Conservation (phyloP, 2,888 invertebrate species). For the Aplocera efformata region DNA sequence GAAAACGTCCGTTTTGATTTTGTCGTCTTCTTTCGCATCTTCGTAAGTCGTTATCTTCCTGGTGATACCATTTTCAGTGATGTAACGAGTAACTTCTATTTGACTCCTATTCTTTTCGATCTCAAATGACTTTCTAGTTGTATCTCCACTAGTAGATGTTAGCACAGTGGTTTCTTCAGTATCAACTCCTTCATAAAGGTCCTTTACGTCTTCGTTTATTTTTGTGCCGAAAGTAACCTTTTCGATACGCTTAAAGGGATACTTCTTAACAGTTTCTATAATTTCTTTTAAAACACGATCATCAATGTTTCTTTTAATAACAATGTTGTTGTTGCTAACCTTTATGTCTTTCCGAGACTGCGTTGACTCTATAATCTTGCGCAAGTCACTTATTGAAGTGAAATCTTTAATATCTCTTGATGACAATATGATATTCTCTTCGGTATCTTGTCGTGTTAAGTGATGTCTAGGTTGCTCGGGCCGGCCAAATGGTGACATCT, state of each 20-base stretch:
- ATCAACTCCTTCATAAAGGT: constrained; percentile 70
- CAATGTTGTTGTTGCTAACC: constrained; percentile 71
- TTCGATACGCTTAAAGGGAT: constrained; percentile 73
- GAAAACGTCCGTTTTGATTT: constrained; percentile 72
- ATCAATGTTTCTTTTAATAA: constrained; percentile 71
- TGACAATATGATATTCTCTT: constrained; percentile 72
- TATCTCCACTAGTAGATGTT: constrained; percentile 56
- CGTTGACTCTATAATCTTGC: constrained; percentile 70
- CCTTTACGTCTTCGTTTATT: constrained; percentile 81
- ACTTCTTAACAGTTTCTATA: constrained; percentile 73
- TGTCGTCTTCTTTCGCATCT: constrained; percentile 75
- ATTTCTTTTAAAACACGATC: constrained; percentile 71
- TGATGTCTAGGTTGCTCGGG: constrained; percentile 67
- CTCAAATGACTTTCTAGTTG: constrained; percentile 69
- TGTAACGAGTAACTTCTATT: constrained; percentile 73
- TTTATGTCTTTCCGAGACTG: constrained; percentile 67
- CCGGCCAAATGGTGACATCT: constrained; percentile 68
- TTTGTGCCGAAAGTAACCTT: constrained; percentile 79
- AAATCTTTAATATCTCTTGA: constrained; percentile 75
- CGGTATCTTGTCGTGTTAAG: constrained; percentile 69
- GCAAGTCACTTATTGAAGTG: constrained; percentile 69
- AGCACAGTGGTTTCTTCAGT: constrained; percentile 63
- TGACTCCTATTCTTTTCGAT: constrained; percentile 73
- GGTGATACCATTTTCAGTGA: constrained; percentile 72
- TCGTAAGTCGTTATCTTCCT: constrained; percentile 74